Percentiles rank a stretch among this genome's conserved stretches.
Conservation (phyloP, 53 echinoderm and acorn worm genomes). For the Crossaster papposus region DNA sequence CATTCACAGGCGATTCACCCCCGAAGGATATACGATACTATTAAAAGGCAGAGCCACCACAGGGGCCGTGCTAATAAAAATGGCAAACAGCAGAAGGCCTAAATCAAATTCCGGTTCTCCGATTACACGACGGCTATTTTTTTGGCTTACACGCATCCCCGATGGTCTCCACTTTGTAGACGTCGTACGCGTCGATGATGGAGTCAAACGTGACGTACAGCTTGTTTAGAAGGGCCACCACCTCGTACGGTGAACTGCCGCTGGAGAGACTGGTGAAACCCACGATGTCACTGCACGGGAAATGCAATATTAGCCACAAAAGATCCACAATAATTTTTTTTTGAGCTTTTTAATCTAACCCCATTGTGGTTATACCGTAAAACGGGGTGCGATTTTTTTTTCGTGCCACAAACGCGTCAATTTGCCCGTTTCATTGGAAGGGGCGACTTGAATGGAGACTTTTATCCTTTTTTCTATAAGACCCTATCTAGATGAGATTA, state of each 20-base stretch:
- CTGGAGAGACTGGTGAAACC: constrained; percentile 96
- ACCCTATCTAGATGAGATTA: no score
- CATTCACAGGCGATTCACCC: no score
- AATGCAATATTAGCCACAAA: not conserved
- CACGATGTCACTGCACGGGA: constrained; percentile 88
- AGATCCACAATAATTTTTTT: no score
- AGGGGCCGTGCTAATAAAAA: not conserved
- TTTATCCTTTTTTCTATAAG: no score
- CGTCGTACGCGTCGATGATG: constrained; percentile 97
- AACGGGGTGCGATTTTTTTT: no score
- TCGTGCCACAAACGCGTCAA: no score
- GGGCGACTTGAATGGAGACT: no score
- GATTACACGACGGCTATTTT: not conserved
- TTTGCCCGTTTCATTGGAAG: no score
- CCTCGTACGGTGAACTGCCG: constrained; percentile 93
- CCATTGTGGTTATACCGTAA: no score
- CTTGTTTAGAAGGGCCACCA: constrained; percentile 97
- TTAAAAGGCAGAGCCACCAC: not conserved
- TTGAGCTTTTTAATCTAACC: no score
- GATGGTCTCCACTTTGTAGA: constrained; percentile 98
- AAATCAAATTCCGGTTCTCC: not conserved
- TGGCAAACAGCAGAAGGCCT: not conserved
- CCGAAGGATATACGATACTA: not conserved
- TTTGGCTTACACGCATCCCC: constrained; percentile 96
- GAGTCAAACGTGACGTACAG: constrained; percentile 99